phyloP scores from a whole-genome alignment of 2,888 invertebrate genomes.

The Dimorphilus gyrociliatus region DNA sequence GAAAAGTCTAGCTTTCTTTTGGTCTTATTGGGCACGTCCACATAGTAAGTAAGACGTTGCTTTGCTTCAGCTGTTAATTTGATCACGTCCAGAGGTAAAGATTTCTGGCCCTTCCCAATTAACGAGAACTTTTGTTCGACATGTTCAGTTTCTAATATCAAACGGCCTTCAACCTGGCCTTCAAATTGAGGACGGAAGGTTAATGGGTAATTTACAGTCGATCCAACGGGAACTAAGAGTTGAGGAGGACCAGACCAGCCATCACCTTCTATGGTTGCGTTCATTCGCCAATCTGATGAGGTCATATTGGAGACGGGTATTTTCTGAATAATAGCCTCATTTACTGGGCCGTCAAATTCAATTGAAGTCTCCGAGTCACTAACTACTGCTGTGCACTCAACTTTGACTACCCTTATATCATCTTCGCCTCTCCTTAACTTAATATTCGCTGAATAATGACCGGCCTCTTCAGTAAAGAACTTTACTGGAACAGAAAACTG shows the following conservation, averaged over 20 bases:
- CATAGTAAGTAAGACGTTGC: conserved; percentile 17
- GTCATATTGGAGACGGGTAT: conserved; percentile 34
- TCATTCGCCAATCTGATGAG: conserved; percentile 29
- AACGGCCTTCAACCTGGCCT: conserved; percentile 16
- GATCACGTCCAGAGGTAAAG: conserved; percentile 31
- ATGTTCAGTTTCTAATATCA: conserved; percentile 27
- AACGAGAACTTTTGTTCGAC: conserved; percentile 28
- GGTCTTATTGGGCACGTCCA: conserved; percentile 31
- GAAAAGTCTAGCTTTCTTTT: conserved; percentile 27
- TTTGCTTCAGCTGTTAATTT: conserved; percentile 25
- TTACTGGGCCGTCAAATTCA: conserved; percentile 29
- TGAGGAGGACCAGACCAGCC: conserved; percentile 28
- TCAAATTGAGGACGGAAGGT: conserved; percentile 31
- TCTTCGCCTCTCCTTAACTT: conserved; percentile 19
- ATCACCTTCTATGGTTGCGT: conserved; percentile 21
- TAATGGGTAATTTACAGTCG: conserved; percentile 28
- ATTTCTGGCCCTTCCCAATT: conserved; percentile 26
- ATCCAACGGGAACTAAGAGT: conserved; percentile 26
- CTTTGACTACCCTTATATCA: conserved; percentile 29
- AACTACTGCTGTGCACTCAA: conserved; percentile 34
- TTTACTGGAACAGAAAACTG: conserved; percentile 27
- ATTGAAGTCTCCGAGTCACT: conserved; percentile 29
- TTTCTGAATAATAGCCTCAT: conserved; percentile 29
- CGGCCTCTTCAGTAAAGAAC: conserved; percentile 26
- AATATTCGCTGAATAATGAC: conserved; percentile 28